Evolutionary conservation across 2,113 vertebrate genomes (phyloP).

Genomic region (Nansenia antarctica): DNA sequence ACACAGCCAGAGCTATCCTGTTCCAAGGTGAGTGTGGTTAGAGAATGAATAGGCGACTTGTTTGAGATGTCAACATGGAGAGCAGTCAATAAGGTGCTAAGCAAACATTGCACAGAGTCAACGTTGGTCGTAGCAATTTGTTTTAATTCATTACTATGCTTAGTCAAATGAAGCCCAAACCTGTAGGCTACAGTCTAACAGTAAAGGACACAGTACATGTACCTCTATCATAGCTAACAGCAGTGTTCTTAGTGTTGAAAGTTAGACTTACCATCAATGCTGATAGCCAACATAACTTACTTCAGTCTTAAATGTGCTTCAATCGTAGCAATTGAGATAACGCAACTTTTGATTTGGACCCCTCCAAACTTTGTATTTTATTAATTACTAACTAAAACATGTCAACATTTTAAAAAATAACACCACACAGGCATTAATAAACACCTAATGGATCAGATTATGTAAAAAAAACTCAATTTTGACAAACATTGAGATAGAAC

Average conservation of each 20-base stretch:
- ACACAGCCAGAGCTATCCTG: slow-evolving; percentile 19
- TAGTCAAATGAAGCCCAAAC: slow-evolving; percentile 65
- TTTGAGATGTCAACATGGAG: slow-evolving; percentile 40
- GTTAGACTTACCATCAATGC: slow-evolving; percentile 7
- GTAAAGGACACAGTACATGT: slow-evolving; percentile 37
- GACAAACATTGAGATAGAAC: too few relatives aligned
- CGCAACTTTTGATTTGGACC: too few relatives aligned
- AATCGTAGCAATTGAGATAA: too few relatives aligned
- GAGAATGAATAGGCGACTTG: slow-evolving; percentile 59
- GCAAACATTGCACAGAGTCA: slow-evolving; percentile 63
- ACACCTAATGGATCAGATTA: too few relatives aligned
- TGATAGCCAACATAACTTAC: not conserved
- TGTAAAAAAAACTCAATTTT: too few relatives aligned
- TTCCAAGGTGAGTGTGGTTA: slow-evolving; percentile 62
- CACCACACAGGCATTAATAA: too few relatives aligned
- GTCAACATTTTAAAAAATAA: too few relatives aligned
- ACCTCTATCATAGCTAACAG: slow-evolving; percentile 26
- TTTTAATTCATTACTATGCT: slow-evolving; percentile 70
- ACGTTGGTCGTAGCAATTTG: slow-evolving; percentile 61
- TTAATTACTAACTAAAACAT: too few relatives aligned
- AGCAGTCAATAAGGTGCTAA: slow-evolving; percentile 46
- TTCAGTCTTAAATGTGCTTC: not conserved
- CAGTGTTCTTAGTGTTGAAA: not conserved
- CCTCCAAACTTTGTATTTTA: too few relatives aligned
- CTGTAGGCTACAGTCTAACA: slow-evolving; percentile 37